Evolutionary conservation across 2,888 invertebrate genomes (phyloP), one percentile per base, ranked within the genome.

Genomic region (Caradrina clavipalpis): DNA sequence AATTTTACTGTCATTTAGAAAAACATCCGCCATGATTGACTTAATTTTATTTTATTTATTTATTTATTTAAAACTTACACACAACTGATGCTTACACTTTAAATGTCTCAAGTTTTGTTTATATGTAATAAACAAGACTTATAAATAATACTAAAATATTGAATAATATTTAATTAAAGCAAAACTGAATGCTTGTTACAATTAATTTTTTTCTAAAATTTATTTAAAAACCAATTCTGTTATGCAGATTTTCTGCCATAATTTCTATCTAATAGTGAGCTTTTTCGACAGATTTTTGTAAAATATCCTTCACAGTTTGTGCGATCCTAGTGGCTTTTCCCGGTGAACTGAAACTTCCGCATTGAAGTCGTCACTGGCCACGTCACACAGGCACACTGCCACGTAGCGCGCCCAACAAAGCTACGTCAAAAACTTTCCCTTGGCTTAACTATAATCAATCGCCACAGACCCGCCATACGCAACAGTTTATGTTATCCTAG

Each of bases 401-500:
- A 5, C 31, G 31, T 31, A 49, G 31, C 5, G 21, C n/a, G 54
- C 19, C 8, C n/a, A 47, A 22, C 17, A 8, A 17, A 51, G 15
- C n/a, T 39, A 50, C 22, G 45, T 17, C 39, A 35, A 1, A 3
- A 42, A 66, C 35, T 72, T 55, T 73, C 53, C 49, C 31, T 13
- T 5, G 7, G n/a, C 45, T 51, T n/a, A n/a, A 26, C 26, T 26
- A 26, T 26, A 26, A 26, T 26, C 26, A 4, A 26, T 26, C 26
- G 26, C 26, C 11, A 45, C 6, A 6, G 10, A 19, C 50, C 17
- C 39, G n/a, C 45, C 21, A 60, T 26, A 47, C 21, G 15, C 42
- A 1, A 15, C 10, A 4, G 1, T 7, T 57, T 31, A 65, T 76
- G 63, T 47, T 70, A 17, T 35, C 68, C 68, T 73, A 61, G 73